Conservation (phyloP, 1,140 invertebrate species). For the Papilio xuthus region DNA sequence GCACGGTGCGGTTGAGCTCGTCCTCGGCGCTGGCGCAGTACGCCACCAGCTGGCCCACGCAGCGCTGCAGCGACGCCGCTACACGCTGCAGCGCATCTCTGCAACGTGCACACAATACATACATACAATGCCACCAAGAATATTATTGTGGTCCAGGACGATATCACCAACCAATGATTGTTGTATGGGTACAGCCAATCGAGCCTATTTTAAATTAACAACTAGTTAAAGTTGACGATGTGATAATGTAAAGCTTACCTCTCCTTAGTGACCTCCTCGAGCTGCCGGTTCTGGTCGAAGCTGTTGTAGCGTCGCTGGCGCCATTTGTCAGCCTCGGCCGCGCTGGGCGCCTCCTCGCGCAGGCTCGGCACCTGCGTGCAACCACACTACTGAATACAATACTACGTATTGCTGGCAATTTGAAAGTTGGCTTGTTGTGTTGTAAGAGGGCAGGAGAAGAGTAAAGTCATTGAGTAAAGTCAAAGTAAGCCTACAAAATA, state of each 20-base stretch:
- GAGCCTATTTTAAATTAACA: too few relatives aligned
- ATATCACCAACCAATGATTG: too few relatives aligned
- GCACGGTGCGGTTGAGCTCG: conserved; percentile 88
- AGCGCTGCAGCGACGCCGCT: conserved; percentile 81
- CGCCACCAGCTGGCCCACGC: conserved; percentile 85
- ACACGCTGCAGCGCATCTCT: conserved; percentile 84
- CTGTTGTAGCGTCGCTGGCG: conserved; percentile 81
- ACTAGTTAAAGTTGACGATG: not conserved
- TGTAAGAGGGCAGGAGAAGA: too few relatives aligned
- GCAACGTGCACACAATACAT: conserved; percentile 40
- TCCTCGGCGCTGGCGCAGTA: conserved; percentile 89
- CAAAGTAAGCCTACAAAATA: not conserved
- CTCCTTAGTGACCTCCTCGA: conserved; percentile 82
- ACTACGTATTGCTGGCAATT: too few relatives aligned
- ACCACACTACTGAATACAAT: conserved; percentile 21
- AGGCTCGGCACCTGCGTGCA: conserved; percentile 76
- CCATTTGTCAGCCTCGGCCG: conserved; percentile 73
- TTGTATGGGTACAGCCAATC: not conserved
- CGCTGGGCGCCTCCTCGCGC: conserved; percentile 64
- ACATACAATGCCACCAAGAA: not conserved
- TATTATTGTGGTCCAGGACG: too few relatives aligned
- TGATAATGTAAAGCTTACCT: conserved; percentile 50
- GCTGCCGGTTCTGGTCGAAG: conserved; percentile 82
- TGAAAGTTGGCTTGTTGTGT: too few relatives aligned
- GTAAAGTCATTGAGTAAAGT: too few relatives aligned